A percentile compares a stretch with the other conserved stretches of the same genome.
phyloP scores from a whole-genome alignment of 2,797 vertebrate species.

The Alfaro cultratus region DNA sequence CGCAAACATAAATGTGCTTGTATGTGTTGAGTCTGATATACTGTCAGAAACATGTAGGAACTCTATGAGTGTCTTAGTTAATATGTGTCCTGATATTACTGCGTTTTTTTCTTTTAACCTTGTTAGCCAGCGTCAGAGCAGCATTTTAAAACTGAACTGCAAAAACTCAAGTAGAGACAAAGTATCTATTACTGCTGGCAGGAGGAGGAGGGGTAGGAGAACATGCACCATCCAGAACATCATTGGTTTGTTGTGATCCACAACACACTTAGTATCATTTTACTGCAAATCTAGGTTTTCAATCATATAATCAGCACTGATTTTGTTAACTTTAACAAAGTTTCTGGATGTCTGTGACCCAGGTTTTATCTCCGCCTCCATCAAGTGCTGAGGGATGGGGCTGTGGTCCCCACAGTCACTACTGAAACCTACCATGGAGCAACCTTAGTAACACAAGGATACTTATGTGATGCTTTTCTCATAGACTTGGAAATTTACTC shows the following conservation, averaged over 20 bases:
- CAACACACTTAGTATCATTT: background rate
- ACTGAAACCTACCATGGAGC: background rate
- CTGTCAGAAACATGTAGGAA: background rate
- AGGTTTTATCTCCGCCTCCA: background rate
- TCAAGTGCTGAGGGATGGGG: background rate
- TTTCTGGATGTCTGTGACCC: background rate
- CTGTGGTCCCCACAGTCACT: background rate
- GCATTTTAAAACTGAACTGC: background rate
- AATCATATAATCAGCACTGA: background rate
- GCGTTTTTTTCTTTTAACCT: background rate
- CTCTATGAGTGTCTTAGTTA: background rate
- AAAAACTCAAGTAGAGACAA: background rate
- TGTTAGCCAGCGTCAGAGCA: background rate
- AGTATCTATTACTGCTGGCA: background rate
- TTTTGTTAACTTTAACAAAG: background rate
- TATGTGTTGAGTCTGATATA: background rate
- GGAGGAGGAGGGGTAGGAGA: background rate
- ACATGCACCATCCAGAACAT: background rate
- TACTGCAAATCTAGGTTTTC: background rate
- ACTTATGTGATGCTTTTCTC: background rate
- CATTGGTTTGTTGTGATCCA: background rate
- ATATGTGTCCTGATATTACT: background rate
- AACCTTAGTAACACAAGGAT: background rate
- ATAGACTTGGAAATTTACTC: background rate
- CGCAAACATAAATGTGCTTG: background rate